A percentile compares a stretch with the other conserved stretches of the same genome.
Evolutionary conservation across 2,797 vertebrate genomes (phyloP).

Genomic region (Takifugu rubripes): DNA sequence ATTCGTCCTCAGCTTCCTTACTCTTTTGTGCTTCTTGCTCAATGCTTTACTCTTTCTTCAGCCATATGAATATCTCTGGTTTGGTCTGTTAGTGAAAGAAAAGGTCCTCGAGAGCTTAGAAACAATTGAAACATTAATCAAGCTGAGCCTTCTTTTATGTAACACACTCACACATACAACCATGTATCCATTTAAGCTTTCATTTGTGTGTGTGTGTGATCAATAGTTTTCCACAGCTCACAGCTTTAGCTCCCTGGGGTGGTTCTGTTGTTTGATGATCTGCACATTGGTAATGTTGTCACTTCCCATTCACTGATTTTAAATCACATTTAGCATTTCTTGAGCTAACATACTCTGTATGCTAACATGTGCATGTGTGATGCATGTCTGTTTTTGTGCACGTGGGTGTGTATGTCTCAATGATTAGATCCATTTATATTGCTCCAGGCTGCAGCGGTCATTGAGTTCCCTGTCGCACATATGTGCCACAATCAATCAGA

Average conservation of each 20-base stretch:
- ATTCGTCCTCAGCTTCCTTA: conserved; percentile 24
- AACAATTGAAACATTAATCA: conserved; percentile 38
- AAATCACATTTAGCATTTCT: conserved; percentile 51
- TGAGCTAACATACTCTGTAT: conserved; percentile 12
- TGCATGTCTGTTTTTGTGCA: conserved; percentile 8
- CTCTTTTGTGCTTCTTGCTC: conserved; percentile 30
- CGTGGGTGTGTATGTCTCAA: neutral
- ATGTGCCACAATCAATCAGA: conserved; percentile 56
- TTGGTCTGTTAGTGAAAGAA: conserved; percentile 40
- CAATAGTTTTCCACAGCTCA: conserved; percentile 55
- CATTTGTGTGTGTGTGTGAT: conserved; percentile 56
- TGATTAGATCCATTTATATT: conserved; percentile 36
- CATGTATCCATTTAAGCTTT: conserved; percentile 55
- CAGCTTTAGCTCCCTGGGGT: conserved; percentile 45
- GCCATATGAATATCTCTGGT: conserved; percentile 34
- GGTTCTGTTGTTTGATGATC: conserved; percentile 60
- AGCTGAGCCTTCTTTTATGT: conserved; percentile 18
- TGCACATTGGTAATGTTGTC: conserved; percentile 57
- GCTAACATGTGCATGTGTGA: neutral
- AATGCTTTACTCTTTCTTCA: conserved; percentile 27
- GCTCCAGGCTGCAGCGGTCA: conserved; percentile 37
- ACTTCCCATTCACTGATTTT: conserved; percentile 57
- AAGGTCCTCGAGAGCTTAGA: conserved; percentile 41
- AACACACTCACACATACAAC: conserved; percentile 7
- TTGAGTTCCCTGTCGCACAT: conserved; percentile 36